A percentile compares a stretch with the other conserved stretches of the same genome.
phyloP scores from a whole-genome alignment of 2,113 vertebrate species.

The Nipponia nippon region DNA sequence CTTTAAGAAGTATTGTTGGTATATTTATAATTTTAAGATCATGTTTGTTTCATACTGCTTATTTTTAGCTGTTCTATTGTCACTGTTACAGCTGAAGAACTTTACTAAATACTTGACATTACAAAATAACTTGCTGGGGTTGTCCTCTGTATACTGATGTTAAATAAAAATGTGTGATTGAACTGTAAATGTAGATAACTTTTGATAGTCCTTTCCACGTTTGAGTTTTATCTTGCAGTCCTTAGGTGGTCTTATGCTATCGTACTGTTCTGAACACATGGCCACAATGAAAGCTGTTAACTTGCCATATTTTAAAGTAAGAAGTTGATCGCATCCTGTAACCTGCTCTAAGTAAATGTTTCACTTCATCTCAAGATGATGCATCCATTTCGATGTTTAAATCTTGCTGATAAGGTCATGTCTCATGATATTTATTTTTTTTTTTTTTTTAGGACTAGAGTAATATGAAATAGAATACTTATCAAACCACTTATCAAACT shows the following conservation, averaged over 20 bases:
- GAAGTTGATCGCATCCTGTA: neutral
- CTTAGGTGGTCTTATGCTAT: conserved; percentile 3
- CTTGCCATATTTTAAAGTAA: neutral
- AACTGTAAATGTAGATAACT: conserved; percentile 58
- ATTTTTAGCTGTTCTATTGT: conserved; percentile 66
- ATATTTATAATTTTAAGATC: conserved; percentile 68
- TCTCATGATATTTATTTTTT: neutral
- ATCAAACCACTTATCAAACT: neutral
- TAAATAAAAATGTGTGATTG: conserved; percentile 69
- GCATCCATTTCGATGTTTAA: neutral
- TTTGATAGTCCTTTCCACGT: conserved; percentile 57
- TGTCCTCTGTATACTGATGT: conserved; percentile 66
- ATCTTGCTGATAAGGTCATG: neutral
- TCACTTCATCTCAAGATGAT: neutral
- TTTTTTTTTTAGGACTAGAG: neutral
- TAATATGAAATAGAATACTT: neutral
- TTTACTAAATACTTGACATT: conserved; percentile 54
- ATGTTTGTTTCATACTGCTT: conserved; percentile 69
- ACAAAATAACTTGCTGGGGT: conserved; percentile 60
- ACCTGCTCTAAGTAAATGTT: neutral
- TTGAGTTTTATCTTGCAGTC: conserved; percentile 36
- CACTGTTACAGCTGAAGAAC: conserved; percentile 68
- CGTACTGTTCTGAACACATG: neutral
- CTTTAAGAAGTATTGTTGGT: conserved; percentile 70
- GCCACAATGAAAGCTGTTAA: neutral